Base-by-base conservation (phyloP, 2,113 vertebrate genomes). In the Corynorhinus townsendii region DNA sequence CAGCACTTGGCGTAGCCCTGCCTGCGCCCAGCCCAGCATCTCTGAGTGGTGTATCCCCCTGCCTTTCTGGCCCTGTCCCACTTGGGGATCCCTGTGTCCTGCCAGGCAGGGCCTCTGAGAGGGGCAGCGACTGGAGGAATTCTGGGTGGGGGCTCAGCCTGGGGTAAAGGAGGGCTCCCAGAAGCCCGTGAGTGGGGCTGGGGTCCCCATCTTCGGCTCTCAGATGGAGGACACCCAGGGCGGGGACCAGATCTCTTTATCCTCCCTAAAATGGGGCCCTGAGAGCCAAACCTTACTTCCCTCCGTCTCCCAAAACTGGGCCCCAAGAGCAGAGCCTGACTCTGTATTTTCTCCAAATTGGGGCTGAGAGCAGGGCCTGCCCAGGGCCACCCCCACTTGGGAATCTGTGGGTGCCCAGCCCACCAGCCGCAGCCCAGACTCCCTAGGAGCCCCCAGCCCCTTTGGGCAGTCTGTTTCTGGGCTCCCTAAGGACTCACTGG, bases 401-500 rank as follows among this genome's bases (percentile, higher is more conserved):
- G 40, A 72, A 69, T 20, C 79, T 52, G 35, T 56, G 80, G 43
- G 68, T 66, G 45, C 14, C 47, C 3, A 5, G 5, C 2, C 40
- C 66, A 43, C 15, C 52, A 54, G 16, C 33, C 77, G 69, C 89
- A 64, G 28, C 35, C 62, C 15, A 0, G 20, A 66, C 33, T 89
- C 0, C 66, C 77, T 0, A 7, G 49, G 73, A 1, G 2, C 64
- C 71, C 11, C 15, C 10, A 11, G 68, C 33, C 52, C 69, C 92
- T 19, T 19, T 8, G 0, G n/a, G 80, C 3, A 11, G 8, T 43
- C 35, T 30, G 43, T 45, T 45, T 69, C 68, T 0, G 0, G 30
- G 64, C 49, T 88, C 56, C 40, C 43, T 96, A 72, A 86, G 90
- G 91, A 92, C 73, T 72, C 20, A 0, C 88, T 22, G 73, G n/a